Evolutionary conservation across 2,888 invertebrate genomes (phyloP).

Genomic region (Caenorhabditis sp.): DNA sequence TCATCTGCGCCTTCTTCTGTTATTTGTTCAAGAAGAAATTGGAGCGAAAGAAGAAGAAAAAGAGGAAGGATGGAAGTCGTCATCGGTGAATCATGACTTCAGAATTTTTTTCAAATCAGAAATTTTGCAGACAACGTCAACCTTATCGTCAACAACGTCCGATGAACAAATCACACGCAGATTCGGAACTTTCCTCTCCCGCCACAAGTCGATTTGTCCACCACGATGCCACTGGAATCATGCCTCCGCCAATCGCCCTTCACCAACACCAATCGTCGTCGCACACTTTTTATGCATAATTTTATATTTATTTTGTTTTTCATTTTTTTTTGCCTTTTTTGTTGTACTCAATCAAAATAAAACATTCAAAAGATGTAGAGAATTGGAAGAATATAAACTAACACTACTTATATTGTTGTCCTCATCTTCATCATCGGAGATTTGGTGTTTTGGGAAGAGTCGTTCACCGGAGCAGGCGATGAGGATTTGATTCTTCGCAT

Average conservation of each 20-base stretch:
- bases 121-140: slow-evolving; percentile 26
- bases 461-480: slow-evolving; percentile 25
- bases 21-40: slow-evolving; percentile 68
- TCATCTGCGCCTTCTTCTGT: slow-evolving; percentile 65
- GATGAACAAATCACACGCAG: slow-evolving; percentile 25
- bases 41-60: slow-evolving; percentile 58
- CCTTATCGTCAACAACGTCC: slow-evolving; percentile 51
- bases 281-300: slow-evolving; percentile 7
- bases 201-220: slow-evolving; percentile 64
- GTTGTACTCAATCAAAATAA: background rate
- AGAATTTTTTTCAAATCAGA: background rate
- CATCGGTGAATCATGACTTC: slow-evolving; percentile 14
- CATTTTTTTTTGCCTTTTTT: background rate
- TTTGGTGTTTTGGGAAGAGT: slow-evolving; percentile 9
- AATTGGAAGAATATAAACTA: slow-evolving; percentile 9
- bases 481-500: background rate
- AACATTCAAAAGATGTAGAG: slow-evolving; percentile 26
- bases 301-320: slow-evolving; percentile 6
- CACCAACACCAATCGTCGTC: slow-evolving; percentile 19
- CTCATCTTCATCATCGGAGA: background rate
- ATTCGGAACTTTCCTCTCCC: slow-evolving; percentile 51
- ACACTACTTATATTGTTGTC: slow-evolving; percentile 4
- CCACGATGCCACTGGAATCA: slow-evolving; percentile 63
- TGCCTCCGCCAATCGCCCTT: slow-evolving; percentile 47
- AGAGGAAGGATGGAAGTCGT: slow-evolving; percentile 29